Percentiles rank a stretch among this genome's conserved stretches.
Evolutionary conservation across 2,888 invertebrate species (phyloP).

Genomic region (Monoplex corrugatus): DNA sequence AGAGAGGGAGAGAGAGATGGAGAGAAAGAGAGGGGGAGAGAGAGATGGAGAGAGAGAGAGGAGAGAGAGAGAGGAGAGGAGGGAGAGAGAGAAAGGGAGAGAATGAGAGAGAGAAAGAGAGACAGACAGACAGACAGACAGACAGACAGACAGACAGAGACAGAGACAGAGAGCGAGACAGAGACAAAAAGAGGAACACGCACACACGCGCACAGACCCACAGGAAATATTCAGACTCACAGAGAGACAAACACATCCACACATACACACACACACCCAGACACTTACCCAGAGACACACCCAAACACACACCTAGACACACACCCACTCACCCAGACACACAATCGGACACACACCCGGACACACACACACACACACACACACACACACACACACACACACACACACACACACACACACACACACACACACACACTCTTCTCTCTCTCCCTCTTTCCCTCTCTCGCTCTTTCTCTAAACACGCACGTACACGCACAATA

Average conservation of each 20-base stretch:
- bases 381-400: constrained; percentile 14
- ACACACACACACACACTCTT: neutral
- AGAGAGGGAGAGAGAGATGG: constrained; percentile 2
- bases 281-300: neutral
- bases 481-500: too few species aligned
- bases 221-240: too few species aligned
- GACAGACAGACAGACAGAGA: neutral
- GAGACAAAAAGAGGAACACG: too few species aligned
- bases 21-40: constrained; percentile 24
- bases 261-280: neutral
- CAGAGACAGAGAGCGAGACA: too few species aligned
- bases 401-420: neutral
- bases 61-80: neutral
- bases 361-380: neutral
- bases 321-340: neutral
- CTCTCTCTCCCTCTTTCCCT: too few species aligned
- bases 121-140: constrained; percentile 13
- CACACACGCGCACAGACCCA: neutral
- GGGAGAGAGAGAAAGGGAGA: neutral
- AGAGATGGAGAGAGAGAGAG: neutral
- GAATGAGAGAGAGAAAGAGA: neutral
- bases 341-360: neutral
- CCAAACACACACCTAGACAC: neutral
- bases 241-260: neutral
- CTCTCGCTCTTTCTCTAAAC: too few species aligned